These are phyloP conservation scores for Orestias chungarensis DNA, from an alignment of 2,797 vertebrate species.

Conservation along the genomic window DNA sequence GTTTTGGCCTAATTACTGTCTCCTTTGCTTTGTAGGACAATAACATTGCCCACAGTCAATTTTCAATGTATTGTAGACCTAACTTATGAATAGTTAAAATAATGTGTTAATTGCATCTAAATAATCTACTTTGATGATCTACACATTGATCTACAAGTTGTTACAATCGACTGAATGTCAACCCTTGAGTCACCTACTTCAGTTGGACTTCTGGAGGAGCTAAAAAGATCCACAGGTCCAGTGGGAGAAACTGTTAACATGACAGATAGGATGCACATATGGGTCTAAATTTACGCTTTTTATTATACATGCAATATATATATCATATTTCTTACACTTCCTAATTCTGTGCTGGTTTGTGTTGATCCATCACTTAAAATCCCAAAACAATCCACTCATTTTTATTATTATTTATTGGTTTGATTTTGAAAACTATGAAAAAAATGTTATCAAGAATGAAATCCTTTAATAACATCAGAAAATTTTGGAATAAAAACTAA, in stretches of 20 bases:
- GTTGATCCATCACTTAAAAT: not conserved
- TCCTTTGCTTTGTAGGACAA: not conserved
- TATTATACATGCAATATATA: not conserved
- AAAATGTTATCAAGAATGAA: not conserved
- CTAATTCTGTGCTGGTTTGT: not conserved
- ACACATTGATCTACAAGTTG: not conserved
- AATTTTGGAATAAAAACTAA: not conserved
- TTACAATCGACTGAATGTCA: not conserved
- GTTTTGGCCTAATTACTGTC: not conserved
- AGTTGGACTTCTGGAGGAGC: too few species aligned
- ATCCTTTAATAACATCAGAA: not conserved
- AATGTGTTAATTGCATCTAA: not conserved
- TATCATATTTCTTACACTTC: not conserved
- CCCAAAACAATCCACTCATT: not conserved
- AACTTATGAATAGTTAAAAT: not conserved
- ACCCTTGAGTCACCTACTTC: too few species aligned
- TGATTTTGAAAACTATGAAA: not conserved
- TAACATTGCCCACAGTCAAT: not conserved
- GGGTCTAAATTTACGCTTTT: too few species aligned
- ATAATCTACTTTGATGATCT: too few species aligned
- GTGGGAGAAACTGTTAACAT: too few species aligned
- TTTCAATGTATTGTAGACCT: too few species aligned
- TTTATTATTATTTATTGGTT: too few species aligned
- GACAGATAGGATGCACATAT: too few species aligned
- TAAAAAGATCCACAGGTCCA: too few species aligned